Conservation (phyloP, 2,113 vertebrate species). For the Pseudolaguvia tuberculata region DNA sequence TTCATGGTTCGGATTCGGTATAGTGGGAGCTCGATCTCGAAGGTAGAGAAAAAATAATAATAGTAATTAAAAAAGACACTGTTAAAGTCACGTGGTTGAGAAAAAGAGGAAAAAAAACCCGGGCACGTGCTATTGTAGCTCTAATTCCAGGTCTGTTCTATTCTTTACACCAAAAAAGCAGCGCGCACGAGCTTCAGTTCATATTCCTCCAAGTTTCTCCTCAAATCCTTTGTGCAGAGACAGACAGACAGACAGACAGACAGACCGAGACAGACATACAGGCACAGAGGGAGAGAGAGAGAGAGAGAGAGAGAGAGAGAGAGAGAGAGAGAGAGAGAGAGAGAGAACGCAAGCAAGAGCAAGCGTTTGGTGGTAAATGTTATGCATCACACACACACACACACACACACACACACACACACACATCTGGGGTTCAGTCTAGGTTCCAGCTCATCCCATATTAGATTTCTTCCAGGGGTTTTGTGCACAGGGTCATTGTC, state of each 20-base stretch:
- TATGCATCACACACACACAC: too few relatives aligned
- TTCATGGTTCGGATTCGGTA: too few relatives aligned
- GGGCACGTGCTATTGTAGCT: not conserved
- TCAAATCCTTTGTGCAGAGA: conserved; percentile 61
- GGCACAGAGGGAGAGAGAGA: not conserved
- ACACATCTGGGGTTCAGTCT: too few relatives aligned
- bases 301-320: too few relatives aligned
- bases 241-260: not conserved
- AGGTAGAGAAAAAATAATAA: not conserved
- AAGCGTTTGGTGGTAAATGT: too few relatives aligned
- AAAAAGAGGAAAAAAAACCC: not conserved
- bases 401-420: too few relatives aligned
- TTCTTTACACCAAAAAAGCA: not conserved
- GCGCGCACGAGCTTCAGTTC: conserved; percentile 31
- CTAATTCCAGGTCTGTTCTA: not conserved
- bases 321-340: not conserved
- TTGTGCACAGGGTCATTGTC: too few relatives aligned
- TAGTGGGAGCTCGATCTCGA: too few relatives aligned
- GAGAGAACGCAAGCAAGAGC: not conserved
- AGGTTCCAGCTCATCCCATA: too few relatives aligned
- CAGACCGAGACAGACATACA: not conserved
- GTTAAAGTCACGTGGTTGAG: not conserved
- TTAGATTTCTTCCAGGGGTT: too few relatives aligned
- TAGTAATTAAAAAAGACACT: not conserved
- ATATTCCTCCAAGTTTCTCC: conserved; percentile 61